Base-by-base conservation (phyloP, 1,140 invertebrate species). In the Zaprionus davidi region DNA sequence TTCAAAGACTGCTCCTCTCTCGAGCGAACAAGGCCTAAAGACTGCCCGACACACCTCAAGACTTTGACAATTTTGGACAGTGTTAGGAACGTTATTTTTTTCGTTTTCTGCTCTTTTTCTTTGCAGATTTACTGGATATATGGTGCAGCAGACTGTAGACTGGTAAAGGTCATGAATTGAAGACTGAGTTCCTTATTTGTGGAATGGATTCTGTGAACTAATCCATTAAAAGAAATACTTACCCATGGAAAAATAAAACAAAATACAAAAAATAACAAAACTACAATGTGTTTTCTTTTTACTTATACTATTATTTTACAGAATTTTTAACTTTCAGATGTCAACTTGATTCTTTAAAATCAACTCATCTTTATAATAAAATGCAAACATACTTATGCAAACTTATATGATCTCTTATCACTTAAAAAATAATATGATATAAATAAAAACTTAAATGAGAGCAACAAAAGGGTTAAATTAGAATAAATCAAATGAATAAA, bases 51-150 rank as follows among this genome's bases (percentile, higher is more conserved):
- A 15, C 13, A 56, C 31, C 2, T 56, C 28, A 56, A 34, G 31
- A 64, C 17, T 56, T 24, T 13, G 58, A 74, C 65, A 44, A 24
- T 31, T 56, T 69, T 9, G 71, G 71, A 70, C 66, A 17, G 58
- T 11, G 28, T 49, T 74, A 74, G 71, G 71, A 57, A 69, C 34
- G n/a, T 59, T 49, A 41, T 58, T 59, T 58, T 28, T 67, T 57
- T 67, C 22, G 49, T 34, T 15, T 36, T 74, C n/a, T 28, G 58
- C 36, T 70, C 38, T 74, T 26, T 65, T 71, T 71, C 22, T 28
- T 74, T 74, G 22, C 71, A 74, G 71, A 13, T 56, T 7, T 7
- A 31, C 7, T 38, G 49, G 24, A 34, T 34, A 4, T n/a, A 1
- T 11, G 3, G 3, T 3, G 12, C 26, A 26, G 12, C 9, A 56